Evolutionary conservation across 64 coral and sea anemone genomes (phyloP).

Genomic region (Stichodactyla mertensii): DNA sequence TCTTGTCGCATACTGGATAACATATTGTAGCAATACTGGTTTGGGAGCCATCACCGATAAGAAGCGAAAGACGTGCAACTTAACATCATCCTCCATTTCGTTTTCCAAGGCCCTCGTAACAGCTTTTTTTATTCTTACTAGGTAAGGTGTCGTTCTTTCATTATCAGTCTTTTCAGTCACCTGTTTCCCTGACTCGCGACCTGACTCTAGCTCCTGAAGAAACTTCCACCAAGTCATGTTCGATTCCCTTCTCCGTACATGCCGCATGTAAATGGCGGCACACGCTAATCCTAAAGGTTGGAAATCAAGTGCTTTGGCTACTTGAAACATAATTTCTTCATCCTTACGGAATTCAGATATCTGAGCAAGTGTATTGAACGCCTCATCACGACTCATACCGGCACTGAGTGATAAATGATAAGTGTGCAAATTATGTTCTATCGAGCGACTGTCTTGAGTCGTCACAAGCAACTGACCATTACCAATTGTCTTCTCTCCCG

Average conservation of each 20-base stretch:
- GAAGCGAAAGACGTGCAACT: not conserved
- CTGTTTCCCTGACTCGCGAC: not conserved
- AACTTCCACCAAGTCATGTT: not conserved
- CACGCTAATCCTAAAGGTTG: conserved; percentile 10
- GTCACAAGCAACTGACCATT: conserved; percentile 34
- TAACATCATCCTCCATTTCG: not conserved
- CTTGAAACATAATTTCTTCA: not conserved
- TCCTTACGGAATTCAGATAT: not conserved
- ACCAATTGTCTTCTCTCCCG: conserved; percentile 18
- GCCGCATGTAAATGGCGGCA: conserved; percentile 21
- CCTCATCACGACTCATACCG: conserved; percentile 6
- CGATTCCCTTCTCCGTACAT: not conserved
- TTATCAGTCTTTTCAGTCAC: not conserved
- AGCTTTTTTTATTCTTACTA: conserved; percentile 2
- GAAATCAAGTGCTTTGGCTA: conserved; percentile 23
- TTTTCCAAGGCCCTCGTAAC: not conserved
- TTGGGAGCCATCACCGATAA: not conserved
- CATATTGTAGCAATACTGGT: not conserved
- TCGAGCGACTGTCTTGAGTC: conserved; percentile 11
- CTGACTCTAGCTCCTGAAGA: not conserved
- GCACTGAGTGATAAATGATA: not conserved
- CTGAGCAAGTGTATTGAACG: not conserved
- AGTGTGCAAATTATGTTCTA: not conserved
- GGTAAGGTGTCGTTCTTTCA: not conserved
- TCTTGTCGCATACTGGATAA: not conserved